Evolutionary conservation across 92 coral and sea anemone species (phyloP).

Genomic region (Zoanthus sociatus): DNA sequence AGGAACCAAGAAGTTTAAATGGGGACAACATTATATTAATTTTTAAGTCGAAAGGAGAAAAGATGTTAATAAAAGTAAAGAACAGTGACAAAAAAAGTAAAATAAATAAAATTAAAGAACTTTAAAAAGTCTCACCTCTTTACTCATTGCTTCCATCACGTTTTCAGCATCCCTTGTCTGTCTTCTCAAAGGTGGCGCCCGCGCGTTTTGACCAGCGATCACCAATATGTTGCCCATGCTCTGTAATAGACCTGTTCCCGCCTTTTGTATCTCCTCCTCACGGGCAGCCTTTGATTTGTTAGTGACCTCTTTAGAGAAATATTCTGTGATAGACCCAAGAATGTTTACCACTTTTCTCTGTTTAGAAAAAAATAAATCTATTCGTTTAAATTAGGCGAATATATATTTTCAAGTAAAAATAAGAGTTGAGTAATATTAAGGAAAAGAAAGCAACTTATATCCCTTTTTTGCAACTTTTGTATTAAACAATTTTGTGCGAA

Average conservation of each 20-base stretch:
- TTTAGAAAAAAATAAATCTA: neutral
- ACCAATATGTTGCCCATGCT: constrained; percentile 79
- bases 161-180: constrained; percentile 10
- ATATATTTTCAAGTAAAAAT: neutral
- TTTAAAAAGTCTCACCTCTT: neutral
- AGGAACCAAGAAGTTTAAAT: neutral
- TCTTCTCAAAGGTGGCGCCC: constrained; percentile 25
- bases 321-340: constrained; percentile 62
- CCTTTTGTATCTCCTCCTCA: constrained; percentile 60
- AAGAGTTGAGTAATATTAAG: neutral
- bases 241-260: constrained; percentile 75
- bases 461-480: too few species aligned
- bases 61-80: neutral
- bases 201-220: constrained; percentile 72
- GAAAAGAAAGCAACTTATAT: too few species aligned
- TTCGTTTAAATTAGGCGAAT: too few species aligned
- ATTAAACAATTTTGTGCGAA: too few species aligned
- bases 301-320: constrained; percentile 53
- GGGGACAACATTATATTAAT: neutral
- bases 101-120: neutral
- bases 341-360: constrained; percentile 70
- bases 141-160: neutral
- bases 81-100: neutral
- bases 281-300: constrained; percentile 56
- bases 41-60: neutral